Evolutionary conservation across 2,888 invertebrate species (phyloP), one percentile per base, ranked within the genome.

Genomic region (Macrosiphum euphorbiae): DNA sequence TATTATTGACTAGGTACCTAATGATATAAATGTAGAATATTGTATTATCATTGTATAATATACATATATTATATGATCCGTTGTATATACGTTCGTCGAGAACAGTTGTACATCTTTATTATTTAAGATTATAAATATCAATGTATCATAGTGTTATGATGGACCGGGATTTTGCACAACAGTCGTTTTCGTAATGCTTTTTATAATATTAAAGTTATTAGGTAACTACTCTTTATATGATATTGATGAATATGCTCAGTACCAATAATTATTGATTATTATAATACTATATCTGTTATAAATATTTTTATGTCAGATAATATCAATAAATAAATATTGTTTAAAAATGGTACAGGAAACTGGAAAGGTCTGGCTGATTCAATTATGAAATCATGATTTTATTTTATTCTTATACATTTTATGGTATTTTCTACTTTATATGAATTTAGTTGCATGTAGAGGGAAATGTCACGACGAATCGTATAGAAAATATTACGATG

Each of bases 71-170:
- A 44, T 44, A 44, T 44, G 7, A 44, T 44, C 44, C 44, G 44
- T 44, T 44, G 11, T 61, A 35, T n/a, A 7, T 58, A 1, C 24
- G 20, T 55, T 55, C 24, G 5, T n/a, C 16, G 16, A 67, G 16
- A 67, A n/a, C 16, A n/a, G 13, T 44, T 44, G 44, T 16, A 67
- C 13, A 52, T 13, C n/a, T 67, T 5, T n/a, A n/a, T n/a, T n/a
- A n/a, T n/a, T n/a, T 7, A 67, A 67, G n/a, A n/a, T n/a, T 35
- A 35, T 78, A 78, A n/a, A 13, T n/a, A 47, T 10, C 10, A 92
- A 4, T 92, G 58, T 41, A 47, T 87, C n/a, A 13, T 61, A 50
- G n/a, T 50, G 90, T 67, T n/a, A 90, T n/a, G 24, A 90, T n/a
- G 24, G 67, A n/a, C 24, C 35, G 67, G 11, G 11, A 24, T 90